Percentiles rank a stretch among this genome's conserved stretches.
Conservation (phyloP, 2,797 vertebrate species). For the Menidia menidia region DNA sequence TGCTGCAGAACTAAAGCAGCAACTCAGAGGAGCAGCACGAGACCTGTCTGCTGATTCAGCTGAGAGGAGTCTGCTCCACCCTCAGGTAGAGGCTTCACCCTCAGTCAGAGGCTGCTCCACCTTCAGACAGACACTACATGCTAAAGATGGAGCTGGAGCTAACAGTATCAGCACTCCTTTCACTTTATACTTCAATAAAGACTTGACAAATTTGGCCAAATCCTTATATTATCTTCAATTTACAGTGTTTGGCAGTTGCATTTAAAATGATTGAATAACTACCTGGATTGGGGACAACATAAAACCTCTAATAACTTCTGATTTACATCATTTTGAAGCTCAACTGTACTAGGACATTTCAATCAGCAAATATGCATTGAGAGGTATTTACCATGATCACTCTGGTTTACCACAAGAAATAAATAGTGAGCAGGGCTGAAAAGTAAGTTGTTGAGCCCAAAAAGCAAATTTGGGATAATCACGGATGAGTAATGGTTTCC, state of each 20-base stretch:
- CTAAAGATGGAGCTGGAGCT: constrained; percentile 48
- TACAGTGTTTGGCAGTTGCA: constrained; percentile 36
- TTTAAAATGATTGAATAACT: constrained; percentile 37
- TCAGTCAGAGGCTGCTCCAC: too few relatives aligned
- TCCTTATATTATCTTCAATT: constrained; percentile 30
- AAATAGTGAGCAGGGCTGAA: constrained; percentile 63
- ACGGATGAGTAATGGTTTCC: constrained; percentile 80
- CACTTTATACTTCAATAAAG: constrained; percentile 35
- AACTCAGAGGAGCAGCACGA: too few relatives aligned
- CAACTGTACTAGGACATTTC: constrained; percentile 45
- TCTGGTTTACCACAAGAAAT: constrained; percentile 68
- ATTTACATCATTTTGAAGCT: constrained; percentile 64
- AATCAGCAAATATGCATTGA: constrained; percentile 63
- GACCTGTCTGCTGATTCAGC: too few relatives aligned
- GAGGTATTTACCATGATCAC: constrained; percentile 66
- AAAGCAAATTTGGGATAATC: constrained; percentile 58
- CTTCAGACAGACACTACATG: not conserved
- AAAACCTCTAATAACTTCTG: constrained; percentile 43
- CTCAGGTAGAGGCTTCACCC: too few relatives aligned
- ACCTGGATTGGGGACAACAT: constrained; percentile 38
- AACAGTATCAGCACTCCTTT: constrained; percentile 12
- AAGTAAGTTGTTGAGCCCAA: constrained; percentile 59
- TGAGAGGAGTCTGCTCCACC: too few relatives aligned
- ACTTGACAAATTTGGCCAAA: constrained; percentile 35
- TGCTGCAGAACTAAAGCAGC: too few relatives aligned